Evolutionary conservation across 2,888 invertebrate species (phyloP).

Genomic region (Brenthis ino): DNA sequence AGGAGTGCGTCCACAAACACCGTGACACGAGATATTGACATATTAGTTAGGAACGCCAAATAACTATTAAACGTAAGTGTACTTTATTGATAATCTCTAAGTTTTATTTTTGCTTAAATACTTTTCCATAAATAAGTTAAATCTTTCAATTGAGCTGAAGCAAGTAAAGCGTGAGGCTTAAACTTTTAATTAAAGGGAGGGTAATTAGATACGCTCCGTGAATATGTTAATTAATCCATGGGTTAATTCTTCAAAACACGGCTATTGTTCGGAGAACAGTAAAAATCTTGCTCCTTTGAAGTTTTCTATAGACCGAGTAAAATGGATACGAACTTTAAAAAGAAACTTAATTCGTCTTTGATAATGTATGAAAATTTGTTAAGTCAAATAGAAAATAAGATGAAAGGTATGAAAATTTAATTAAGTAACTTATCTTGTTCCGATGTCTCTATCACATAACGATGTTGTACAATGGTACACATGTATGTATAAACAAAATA

Average conservation of each 20-base stretch:
- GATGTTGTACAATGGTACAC: background rate
- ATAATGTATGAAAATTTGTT: constrained; percentile 21
- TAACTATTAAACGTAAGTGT: constrained; percentile 1
- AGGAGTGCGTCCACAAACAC: too few relatives aligned
- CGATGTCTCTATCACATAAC: background rate
- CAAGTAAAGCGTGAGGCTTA: constrained; percentile 71
- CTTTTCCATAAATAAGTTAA: constrained; percentile 40
- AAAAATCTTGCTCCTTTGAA: constrained; percentile 54
- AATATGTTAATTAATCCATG: constrained; percentile 78
- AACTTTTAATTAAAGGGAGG: constrained; percentile 75
- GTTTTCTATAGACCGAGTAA: constrained; percentile 22
- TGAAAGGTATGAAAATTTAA: constrained; percentile 17
- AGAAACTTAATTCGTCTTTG: constrained; percentile 8
- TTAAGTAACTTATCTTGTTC: constrained; percentile 11
- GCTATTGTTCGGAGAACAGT: constrained; percentile 70
- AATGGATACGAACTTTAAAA: constrained; percentile 25
- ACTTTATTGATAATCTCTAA: constrained; percentile 10
- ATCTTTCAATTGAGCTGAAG: constrained; percentile 51
- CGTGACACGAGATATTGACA: too few relatives aligned
- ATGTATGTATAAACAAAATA: background rate
- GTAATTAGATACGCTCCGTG: constrained; percentile 77
- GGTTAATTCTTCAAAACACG: constrained; percentile 75
- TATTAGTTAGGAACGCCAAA: background rate
- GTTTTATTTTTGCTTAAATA: constrained; percentile 33
- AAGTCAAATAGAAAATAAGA: constrained; percentile 23